phyloP scores from a whole-genome alignment of 2,797 vertebrate species.

The Scleropages formosus region DNA sequence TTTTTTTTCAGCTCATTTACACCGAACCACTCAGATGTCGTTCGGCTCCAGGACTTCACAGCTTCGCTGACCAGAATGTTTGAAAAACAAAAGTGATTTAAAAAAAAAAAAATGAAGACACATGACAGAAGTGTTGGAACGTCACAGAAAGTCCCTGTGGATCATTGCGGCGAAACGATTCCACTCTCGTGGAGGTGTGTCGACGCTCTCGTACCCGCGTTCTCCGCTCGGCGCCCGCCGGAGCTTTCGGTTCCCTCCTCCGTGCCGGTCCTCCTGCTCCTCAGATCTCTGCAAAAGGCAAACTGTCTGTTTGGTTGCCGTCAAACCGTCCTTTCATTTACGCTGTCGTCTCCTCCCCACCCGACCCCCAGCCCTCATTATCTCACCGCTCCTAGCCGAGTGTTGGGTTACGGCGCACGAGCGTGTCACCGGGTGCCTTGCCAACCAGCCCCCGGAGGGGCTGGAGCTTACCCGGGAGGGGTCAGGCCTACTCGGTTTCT shows the following conservation, averaged over 20 bases:
- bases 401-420: slow-evolving; percentile 71
- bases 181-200: too few species aligned
- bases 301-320: slow-evolving; percentile 62
- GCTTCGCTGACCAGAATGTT: too few species aligned
- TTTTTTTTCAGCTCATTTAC: too few species aligned
- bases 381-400: slow-evolving; percentile 59
- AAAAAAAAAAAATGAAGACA: too few species aligned
- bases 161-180: too few species aligned
- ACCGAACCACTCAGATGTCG: too few species aligned
- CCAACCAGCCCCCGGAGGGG: slow-evolving; percentile 53
- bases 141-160: too few species aligned
- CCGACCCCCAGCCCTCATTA: slow-evolving; percentile 50
- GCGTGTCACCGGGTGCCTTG: slow-evolving; percentile 64
- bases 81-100: too few species aligned
- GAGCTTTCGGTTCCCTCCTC: not conserved
- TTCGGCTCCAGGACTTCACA: too few species aligned
- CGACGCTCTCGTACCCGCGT: too few species aligned
- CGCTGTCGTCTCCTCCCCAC: slow-evolving; percentile 66
- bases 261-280: not conserved
- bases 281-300: not conserved
- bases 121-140: too few species aligned
- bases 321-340: slow-evolving; percentile 75
- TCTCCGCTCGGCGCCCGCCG: not conserved
- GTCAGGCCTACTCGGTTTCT: not conserved
- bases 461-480: not conserved